phyloP scores from a whole-genome alignment of 2,888 invertebrate species.

The Piscicola geometra region DNA sequence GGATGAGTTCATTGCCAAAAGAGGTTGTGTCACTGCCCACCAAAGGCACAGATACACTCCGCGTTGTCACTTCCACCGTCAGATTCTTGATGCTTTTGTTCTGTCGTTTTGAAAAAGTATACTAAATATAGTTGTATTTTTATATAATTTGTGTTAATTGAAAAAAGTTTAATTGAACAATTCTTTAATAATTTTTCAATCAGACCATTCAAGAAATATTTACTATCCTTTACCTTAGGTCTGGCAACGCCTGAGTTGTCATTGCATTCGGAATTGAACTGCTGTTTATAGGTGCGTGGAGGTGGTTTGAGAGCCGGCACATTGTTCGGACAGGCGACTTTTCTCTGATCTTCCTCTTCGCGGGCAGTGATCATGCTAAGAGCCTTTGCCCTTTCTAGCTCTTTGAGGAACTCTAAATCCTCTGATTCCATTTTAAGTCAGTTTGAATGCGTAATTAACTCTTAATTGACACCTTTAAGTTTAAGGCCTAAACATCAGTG shows the following conservation, averaged over 20 bases:
- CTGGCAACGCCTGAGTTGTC: not conserved
- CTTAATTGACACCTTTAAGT: too few species aligned
- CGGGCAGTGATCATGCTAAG: constrained; percentile 31
- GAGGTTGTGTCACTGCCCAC: not conserved
- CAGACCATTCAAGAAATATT: too few species aligned
- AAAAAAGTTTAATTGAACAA: not conserved
- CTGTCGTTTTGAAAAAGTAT: not conserved
- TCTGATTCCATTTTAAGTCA: constrained; percentile 22
- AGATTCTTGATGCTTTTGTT: not conserved
- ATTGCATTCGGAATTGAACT: not conserved
- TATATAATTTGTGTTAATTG: not conserved
- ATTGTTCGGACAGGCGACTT: not conserved
- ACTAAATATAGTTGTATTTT: not conserved
- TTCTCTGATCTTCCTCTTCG: constrained; percentile 23
- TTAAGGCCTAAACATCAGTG: too few species aligned
- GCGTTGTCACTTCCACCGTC: constrained; percentile 9
- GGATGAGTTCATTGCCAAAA: constrained; percentile 18
- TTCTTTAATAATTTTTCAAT: too few species aligned
- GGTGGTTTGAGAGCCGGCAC: constrained; percentile 13
- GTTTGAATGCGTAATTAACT: too few species aligned
- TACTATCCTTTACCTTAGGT: not conserved
- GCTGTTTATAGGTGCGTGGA: constrained; percentile 2
- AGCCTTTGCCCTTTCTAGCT: constrained; percentile 20
- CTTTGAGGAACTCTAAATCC: constrained; percentile 8
- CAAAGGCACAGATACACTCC: constrained; percentile 28